Percentiles rank a stretch among this genome's conserved stretches.
Evolutionary conservation across 2,797 vertebrate species (phyloP).

Genomic region (Pachyuromys duprasi): DNA sequence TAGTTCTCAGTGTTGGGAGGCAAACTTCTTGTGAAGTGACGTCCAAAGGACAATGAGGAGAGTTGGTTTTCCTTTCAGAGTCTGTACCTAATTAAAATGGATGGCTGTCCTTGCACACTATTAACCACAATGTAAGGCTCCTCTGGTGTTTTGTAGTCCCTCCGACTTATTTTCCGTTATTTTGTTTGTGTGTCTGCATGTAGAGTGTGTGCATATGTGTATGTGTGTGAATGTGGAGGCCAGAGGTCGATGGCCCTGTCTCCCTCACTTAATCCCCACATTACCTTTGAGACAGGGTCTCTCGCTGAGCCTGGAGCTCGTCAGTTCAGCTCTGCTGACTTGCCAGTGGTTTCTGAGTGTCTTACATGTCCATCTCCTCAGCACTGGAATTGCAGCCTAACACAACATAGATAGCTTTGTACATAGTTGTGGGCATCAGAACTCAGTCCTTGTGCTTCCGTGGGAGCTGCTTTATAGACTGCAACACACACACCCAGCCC

Average conservation of each 20-base stretch:
- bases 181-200: background rate
- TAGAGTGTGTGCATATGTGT: background rate
- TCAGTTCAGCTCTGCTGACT: background rate
- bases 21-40: background rate
- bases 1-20: background rate
- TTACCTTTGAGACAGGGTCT: background rate
- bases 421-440: background rate
- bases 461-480: background rate
- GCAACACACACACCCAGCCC: background rate
- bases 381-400: background rate
- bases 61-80: conserved; percentile 17
- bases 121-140: background rate
- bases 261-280: background rate
- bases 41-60: background rate
- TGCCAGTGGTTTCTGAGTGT: background rate
- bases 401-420: background rate
- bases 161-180: background rate
- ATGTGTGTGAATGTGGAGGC: background rate
- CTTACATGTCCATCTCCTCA: too few relatives aligned
- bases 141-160: background rate
- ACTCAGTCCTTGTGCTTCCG: background rate
- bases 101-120: background rate
- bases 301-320: background rate
- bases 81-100: conserved; percentile 44
- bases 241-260: background rate